These are phyloP conservation scores for Augochlora pura DNA, from an alignment of 1,140 invertebrate species.

Conservation along the genomic window DNA sequence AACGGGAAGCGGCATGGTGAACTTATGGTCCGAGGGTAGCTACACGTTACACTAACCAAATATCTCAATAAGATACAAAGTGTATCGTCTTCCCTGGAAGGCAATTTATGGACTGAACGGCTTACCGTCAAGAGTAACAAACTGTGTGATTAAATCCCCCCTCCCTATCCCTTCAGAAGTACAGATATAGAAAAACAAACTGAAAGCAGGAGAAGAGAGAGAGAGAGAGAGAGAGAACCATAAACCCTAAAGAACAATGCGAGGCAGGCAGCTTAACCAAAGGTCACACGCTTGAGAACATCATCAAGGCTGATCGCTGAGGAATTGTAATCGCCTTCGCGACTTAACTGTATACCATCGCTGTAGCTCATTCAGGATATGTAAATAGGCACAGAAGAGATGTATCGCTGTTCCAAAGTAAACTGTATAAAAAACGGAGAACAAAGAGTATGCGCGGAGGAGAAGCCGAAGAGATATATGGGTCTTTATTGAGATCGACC, in stretches of 20 bases:
- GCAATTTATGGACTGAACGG: slow-evolving; percentile 47
- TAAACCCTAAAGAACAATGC: slow-evolving; percentile 20
- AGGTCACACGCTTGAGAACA: slow-evolving; percentile 34
- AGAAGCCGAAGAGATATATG: slow-evolving; percentile 13
- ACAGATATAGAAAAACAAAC: not conserved
- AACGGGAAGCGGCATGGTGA: slow-evolving; percentile 66
- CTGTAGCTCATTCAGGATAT: slow-evolving; percentile 41
- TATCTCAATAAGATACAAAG: slow-evolving; percentile 35
- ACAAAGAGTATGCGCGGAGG: slow-evolving; percentile 14
- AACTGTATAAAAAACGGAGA: slow-evolving; percentile 16
- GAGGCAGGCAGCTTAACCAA: slow-evolving; percentile 33
- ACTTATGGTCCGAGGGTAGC: slow-evolving; percentile 74
- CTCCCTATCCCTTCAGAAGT: slow-evolving; percentile 24
- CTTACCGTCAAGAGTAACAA: slow-evolving; percentile 42
- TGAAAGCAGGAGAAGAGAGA: too few species aligned
- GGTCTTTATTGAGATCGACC: slow-evolving; percentile 33
- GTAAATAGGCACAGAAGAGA: slow-evolving; percentile 45
- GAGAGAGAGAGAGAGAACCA: not conserved
- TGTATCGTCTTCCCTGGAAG: slow-evolving; percentile 32
- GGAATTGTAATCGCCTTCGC: slow-evolving; percentile 56
- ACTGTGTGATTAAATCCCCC: slow-evolving; percentile 47
- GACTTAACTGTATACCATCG: slow-evolving; percentile 43
- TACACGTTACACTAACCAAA: slow-evolving; percentile 69
- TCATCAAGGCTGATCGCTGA: slow-evolving; percentile 52
- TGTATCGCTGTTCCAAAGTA: slow-evolving; percentile 21